Evolutionary conservation across 2,113 vertebrate genomes (phyloP).

Genomic region (Cochlearius cochlearius): DNA sequence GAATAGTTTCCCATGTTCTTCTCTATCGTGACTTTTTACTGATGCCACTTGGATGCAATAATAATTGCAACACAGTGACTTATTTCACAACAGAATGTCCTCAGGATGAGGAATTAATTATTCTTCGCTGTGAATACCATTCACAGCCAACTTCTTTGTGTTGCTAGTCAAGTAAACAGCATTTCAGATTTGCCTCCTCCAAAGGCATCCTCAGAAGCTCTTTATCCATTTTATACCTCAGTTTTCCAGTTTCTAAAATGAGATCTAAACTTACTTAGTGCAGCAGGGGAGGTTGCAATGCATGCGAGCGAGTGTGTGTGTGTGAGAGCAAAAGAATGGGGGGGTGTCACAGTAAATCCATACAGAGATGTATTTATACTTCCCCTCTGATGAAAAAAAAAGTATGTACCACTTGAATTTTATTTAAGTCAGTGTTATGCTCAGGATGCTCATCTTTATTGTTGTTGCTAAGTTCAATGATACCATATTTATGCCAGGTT

Average conservation of each 20-base stretch:
- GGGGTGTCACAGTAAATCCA: not conserved
- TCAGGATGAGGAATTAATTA: not conserved
- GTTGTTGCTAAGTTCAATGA: not conserved
- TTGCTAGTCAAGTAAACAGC: not conserved
- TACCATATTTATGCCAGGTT: not conserved
- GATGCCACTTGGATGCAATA: not conserved
- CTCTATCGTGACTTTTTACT: not conserved
- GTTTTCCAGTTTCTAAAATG: not conserved
- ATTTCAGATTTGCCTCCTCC: not conserved
- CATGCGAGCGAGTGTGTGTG: accelerated
- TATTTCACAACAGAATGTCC: not conserved
- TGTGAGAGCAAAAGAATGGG: not conserved
- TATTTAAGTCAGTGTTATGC: not conserved
- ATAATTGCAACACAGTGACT: not conserved
- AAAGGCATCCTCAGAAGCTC: not conserved
- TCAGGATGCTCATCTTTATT: not conserved
- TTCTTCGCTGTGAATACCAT: not conserved
- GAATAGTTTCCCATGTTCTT: not conserved
- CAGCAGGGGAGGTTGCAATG: not conserved
- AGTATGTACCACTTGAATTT: not conserved
- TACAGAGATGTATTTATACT: not conserved
- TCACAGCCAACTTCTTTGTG: not conserved
- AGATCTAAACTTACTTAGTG: not conserved
- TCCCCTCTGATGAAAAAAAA: not conserved
- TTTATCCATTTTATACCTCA: not conserved